Base-by-base conservation (phyloP, 2,113 vertebrate species). In the Taurulus bubalis region DNA sequence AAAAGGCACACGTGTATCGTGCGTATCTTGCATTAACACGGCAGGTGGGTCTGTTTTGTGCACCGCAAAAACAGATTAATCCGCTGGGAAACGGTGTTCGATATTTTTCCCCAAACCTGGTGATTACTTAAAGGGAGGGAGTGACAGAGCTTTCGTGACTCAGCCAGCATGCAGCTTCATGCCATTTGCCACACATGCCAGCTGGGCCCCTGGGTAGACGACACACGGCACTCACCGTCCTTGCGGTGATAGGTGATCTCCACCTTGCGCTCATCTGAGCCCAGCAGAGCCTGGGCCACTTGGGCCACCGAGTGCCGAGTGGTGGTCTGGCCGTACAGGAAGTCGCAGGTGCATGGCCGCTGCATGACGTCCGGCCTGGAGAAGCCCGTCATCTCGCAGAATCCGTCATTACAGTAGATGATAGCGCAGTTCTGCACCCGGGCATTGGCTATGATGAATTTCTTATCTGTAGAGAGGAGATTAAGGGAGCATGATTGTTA, bases 381-480 rank as follows among this genome's bases (percentile, higher is more conserved):
- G 94, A 98, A 99, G 67, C 98, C 98, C 0, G 97, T 98, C 97
- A 99, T 97, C 94, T 99, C 97, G 47, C 98, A 99, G 95, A 99
- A 99, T 74, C 96, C 96, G 83, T 99, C 98, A 67, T 99, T 99
- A 94, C 97, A 99, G 94, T 98, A 99, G 94, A 99, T 99, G 88
- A 99, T 98, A 56, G 97, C 98, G 91, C 97, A 99, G 72, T 99
- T 98, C 94, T 99, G 95, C 71, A 97, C 97, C 89, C 96, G 96
- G 83, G 97, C 97, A 95, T 99, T 99, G 93, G 98, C 98, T 91
- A 99, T 99, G 92, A 99, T 93, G 95, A 99, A 99, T 95, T 98
- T 98, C 95, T 97, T 98, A 95, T 98, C 98, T 99, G 93, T 91
- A 85, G 77, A 67, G 14, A 34, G 30, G 38, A 69, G 30, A 60